Conservation (phyloP, 2,888 invertebrate genomes). For the Tetropium fuscum region DNA sequence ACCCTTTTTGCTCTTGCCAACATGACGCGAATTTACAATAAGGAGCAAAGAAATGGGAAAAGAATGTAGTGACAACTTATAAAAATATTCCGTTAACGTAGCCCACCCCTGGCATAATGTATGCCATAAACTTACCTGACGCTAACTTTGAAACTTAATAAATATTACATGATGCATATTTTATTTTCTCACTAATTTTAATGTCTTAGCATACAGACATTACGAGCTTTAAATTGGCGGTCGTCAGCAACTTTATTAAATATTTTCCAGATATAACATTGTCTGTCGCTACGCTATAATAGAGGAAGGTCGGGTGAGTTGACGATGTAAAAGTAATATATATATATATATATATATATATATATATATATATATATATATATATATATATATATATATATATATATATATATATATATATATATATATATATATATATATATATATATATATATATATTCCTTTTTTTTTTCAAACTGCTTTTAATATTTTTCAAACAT, state of each 20-base stretch:
- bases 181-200: slow-evolving; percentile 8
- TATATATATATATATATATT: too few relatives aligned
- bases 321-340: too few relatives aligned
- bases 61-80: slow-evolving; percentile 48
- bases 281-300: too few relatives aligned
- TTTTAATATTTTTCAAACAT: too few relatives aligned
- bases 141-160: slow-evolving; percentile 33
- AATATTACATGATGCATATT: slow-evolving; percentile 35
- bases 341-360: too few relatives aligned
- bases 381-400: too few relatives aligned
- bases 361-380: too few relatives aligned
- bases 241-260: background rate
- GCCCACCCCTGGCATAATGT: slow-evolving; percentile 38
- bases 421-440: too few relatives aligned
- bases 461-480: too few relatives aligned
- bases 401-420: too few relatives aligned
- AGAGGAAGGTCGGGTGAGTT: too few relatives aligned
- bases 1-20: slow-evolving; percentile 47
- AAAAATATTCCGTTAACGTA: slow-evolving; percentile 47
- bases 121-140: slow-evolving; percentile 39
- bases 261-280: too few relatives aligned
- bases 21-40: slow-evolving; percentile 52
- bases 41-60: slow-evolving; percentile 47
- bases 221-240: slow-evolving; percentile 1
- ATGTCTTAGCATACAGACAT: slow-evolving; percentile 5